These are phyloP conservation scores for Cryptocheilus praepositus DNA, from an alignment of 2,888 invertebrate species.

Conservation along the genomic window DNA sequence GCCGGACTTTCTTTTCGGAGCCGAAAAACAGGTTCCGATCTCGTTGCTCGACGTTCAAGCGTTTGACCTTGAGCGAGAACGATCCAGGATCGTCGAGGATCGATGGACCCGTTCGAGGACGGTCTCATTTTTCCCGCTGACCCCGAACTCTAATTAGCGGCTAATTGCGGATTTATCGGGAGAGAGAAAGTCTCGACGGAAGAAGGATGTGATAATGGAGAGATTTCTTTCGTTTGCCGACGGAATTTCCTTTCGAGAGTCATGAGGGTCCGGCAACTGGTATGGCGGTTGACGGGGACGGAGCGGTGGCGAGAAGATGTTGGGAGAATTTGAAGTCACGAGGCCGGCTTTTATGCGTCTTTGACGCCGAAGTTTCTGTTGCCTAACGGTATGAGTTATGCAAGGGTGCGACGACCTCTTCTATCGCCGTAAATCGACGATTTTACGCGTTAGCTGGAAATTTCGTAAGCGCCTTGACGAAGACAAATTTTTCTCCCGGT, in stretches of 20 bases:
- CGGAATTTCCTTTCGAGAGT: conserved; percentile 4
- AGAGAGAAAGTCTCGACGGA: not conserved
- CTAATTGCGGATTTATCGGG: not conserved
- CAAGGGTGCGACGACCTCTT: not conserved
- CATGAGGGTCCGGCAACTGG: not conserved
- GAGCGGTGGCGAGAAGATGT: no score
- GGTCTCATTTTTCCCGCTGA: no score
- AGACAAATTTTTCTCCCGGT: no score
- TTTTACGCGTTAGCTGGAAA: not conserved
- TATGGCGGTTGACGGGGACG: no score
- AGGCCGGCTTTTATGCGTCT: no score
- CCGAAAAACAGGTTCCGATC: conserved; percentile 43
- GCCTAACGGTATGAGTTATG: conserved; percentile 1
- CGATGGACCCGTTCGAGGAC: not conserved
- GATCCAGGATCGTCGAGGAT: conserved; percentile 27
- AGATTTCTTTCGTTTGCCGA: not conserved
- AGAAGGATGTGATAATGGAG: not conserved
- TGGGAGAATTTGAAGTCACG: no score
- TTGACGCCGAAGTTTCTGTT: not conserved
- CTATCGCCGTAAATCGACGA: not conserved
- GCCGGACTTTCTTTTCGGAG: conserved; percentile 47
- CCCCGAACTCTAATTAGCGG: not conserved
- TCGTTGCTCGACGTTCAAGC: not conserved
- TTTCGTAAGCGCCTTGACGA: no score
- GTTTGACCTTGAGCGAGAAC: conserved; percentile 34